Percentiles rank a stretch among this genome's conserved stretches.
phyloP scores from a whole-genome alignment of 2,888 invertebrate genomes.

The Apodemia hepburni region DNA sequence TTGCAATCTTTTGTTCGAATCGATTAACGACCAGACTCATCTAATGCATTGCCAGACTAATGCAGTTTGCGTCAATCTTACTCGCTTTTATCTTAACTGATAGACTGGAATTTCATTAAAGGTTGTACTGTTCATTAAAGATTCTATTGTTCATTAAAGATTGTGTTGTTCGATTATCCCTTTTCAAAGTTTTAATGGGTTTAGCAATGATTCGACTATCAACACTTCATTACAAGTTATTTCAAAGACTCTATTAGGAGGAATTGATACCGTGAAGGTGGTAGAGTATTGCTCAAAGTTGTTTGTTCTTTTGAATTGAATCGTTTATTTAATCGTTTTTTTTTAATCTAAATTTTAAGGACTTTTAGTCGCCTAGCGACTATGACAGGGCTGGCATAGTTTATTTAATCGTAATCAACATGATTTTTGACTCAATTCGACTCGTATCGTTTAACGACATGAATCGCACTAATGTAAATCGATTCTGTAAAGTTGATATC shows the following conservation, averaged over 20 bases:
- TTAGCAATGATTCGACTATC: background rate
- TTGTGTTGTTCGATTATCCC: constrained; percentile 3
- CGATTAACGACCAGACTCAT: constrained; percentile 25
- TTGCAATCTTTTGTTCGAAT: background rate
- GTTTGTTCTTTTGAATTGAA: too few species aligned
- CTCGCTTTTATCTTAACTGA: constrained; percentile 21
- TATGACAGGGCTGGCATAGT: too few species aligned
- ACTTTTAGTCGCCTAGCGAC: too few species aligned
- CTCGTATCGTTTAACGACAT: too few species aligned
- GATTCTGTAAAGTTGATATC: too few species aligned
- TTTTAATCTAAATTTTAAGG: too few species aligned
- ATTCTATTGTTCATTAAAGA: constrained; percentile 3
- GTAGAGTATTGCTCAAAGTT: too few species aligned
- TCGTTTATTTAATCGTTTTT: too few species aligned
- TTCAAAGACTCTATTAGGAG: background rate
- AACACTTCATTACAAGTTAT: background rate
- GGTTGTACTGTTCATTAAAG: background rate
- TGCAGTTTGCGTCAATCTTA: constrained; percentile 17
- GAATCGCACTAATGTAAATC: too few species aligned
- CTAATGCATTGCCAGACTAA: constrained; percentile 30
- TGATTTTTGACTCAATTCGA: too few species aligned
- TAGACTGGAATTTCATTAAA: constrained; percentile 19
- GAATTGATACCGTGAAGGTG: too few species aligned
- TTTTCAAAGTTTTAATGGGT: background rate
- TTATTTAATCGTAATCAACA: too few species aligned